Conservation (phyloP, 30 jellyfish, hydroid and myxozoan genomes). For the Aurelia aurita region DNA sequence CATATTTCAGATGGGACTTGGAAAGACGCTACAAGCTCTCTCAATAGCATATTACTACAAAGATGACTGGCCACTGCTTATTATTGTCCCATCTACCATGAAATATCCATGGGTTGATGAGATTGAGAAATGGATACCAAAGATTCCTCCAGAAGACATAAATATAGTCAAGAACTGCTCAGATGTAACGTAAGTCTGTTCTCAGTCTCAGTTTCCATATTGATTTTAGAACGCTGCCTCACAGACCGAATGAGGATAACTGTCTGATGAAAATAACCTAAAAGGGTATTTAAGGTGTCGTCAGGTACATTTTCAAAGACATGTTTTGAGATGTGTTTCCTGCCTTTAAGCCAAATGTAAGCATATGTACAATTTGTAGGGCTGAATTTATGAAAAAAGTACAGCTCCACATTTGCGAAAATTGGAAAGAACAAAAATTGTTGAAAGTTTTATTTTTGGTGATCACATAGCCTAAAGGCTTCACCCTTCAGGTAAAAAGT, state of each 20-base stretch:
- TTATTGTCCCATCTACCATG: constrained; percentile 86
- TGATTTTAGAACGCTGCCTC: neutral
- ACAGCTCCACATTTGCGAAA: too few species aligned
- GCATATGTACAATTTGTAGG: too few species aligned
- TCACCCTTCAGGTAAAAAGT: too few species aligned
- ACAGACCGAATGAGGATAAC: neutral
- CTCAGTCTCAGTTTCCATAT: neutral
- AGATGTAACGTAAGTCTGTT: constrained; percentile 55
- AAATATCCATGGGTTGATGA: constrained; percentile 87
- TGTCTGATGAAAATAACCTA: neutral
- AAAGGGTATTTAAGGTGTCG: neutral
- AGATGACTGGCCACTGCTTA: constrained; percentile 80
- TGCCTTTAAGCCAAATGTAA: too few species aligned
- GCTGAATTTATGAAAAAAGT: too few species aligned
- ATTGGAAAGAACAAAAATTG: too few species aligned
- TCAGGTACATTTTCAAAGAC: too few species aligned
- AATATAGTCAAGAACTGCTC: constrained; percentile 66
- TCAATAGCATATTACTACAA: constrained; percentile 79
- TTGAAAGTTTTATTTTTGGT: too few species aligned
- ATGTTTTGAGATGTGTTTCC: too few species aligned
- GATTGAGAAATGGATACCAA: constrained; percentile 90
- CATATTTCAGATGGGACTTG: constrained; percentile 87
- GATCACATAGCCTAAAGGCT: too few species aligned
- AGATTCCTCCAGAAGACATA: constrained; percentile 84
- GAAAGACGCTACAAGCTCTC: constrained; percentile 90